phyloP scores from a whole-genome alignment of 2,797 vertebrate genomes.

The Pristis pectinata region DNA sequence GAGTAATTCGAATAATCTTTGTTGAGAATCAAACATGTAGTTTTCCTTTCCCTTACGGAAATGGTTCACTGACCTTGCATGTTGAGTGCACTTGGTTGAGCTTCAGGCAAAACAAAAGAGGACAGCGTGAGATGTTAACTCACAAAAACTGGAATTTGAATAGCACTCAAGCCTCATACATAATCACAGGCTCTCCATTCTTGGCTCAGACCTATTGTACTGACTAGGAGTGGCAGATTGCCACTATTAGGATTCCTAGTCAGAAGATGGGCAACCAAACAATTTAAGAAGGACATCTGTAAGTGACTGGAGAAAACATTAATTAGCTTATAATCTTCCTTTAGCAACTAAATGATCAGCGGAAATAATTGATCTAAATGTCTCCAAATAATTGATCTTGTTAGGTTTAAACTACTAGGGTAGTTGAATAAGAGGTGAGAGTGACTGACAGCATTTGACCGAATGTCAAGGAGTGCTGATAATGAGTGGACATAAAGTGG shows the following conservation, averaged over 20 bases:
- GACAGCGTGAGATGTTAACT: neutral
- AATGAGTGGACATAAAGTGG: too few species aligned
- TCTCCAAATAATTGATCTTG: too few species aligned
- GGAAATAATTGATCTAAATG: too few species aligned
- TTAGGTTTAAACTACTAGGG: too few species aligned
- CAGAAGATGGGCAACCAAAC: neutral
- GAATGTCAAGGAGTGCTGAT: too few species aligned
- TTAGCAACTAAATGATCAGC: too few species aligned
- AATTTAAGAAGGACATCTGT: neutral
- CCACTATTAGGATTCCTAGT: neutral
- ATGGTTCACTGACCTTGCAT: neutral
- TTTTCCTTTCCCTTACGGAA: neutral
- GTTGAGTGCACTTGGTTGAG: neutral
- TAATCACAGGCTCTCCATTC: neutral
- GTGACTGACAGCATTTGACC: too few species aligned
- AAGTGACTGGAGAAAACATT: neutral
- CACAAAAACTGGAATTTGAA: neutral
- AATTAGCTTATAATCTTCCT: neutral
- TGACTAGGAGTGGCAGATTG: neutral
- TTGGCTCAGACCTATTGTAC: neutral
- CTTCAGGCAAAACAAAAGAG: neutral
- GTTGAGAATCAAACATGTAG: neutral
- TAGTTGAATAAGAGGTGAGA: too few species aligned
- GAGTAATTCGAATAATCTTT: too few species aligned
- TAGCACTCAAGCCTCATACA: too few species aligned